Base-by-base conservation (phyloP, 2,113 vertebrate species). In the Tautogolabrus adspersus region DNA sequence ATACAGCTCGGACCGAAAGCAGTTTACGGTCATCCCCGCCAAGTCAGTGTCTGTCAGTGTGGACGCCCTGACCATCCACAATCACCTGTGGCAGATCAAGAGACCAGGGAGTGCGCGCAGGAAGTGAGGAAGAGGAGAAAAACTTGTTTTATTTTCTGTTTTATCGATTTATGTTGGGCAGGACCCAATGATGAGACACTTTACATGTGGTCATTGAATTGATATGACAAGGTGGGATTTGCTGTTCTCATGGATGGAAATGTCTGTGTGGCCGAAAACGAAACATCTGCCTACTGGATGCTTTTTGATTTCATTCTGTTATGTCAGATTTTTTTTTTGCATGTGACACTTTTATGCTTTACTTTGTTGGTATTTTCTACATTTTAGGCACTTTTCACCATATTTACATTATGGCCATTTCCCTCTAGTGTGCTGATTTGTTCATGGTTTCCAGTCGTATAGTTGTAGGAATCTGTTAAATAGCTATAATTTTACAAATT, bases 1-100 rank as follows among this genome's bases (percentile, higher is more conserved):
- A 47, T 99, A 99, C 93, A 99, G 96, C 89, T 98, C 97, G 0
- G 98, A 98, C 94, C 95, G 97, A 60, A 99, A 99, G 91, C 97
- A 98, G 93, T 99, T 99, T 63, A 98, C 88, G 0, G 79, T 96
- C 87, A 98, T 99, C 82, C 97, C 97, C 0, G 96, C 97, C 89
- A 98, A 98, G 93, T 96, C 95, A 55, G 97, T 99, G 94, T 99
- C 98, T 0, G 98, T 96, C 90, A 98, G 96, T 0, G 96, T 99
- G 88, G 97, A 99, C 2, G 98, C 98, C 0, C 94, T 99, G 57
- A 99, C 97, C 1, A 99, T 99, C 64, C 98, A 99, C 49, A 97
- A 96, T 85, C 95, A 98, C 84, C 86, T 98, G 86, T 99, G 98
- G 98, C 98, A 99, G 85, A 94, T 95, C 89, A 97, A 94, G 93